Evolutionary conservation across 92 coral and sea anemone genomes (phyloP).

Genomic region (Palythoa caribaeorum): DNA sequence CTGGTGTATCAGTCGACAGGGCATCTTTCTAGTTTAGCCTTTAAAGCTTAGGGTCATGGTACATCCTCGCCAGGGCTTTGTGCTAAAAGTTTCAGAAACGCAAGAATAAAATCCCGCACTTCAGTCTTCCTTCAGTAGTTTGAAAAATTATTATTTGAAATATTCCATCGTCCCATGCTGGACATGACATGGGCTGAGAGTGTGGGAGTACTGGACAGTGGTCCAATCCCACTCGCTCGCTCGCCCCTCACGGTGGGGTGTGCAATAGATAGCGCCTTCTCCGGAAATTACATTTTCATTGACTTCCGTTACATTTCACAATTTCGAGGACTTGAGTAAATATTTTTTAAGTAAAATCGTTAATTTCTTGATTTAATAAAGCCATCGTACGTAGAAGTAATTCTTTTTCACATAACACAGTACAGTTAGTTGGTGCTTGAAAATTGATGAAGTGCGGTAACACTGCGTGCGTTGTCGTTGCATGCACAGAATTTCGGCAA

Average conservation of each 20-base stretch:
- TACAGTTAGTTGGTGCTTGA: neutral
- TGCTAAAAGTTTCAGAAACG: too few relatives aligned
- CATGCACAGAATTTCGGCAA: too few relatives aligned
- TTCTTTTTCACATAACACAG: neutral
- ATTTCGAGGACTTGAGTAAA: neutral
- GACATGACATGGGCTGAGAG: neutral
- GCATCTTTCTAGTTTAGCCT: too few relatives aligned
- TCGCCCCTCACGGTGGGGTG: neutral
- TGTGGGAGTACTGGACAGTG: neutral
- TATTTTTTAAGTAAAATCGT: neutral
- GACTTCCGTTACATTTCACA: neutral
- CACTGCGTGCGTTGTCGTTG: neutral
- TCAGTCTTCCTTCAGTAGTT: too few relatives aligned
- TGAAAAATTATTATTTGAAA: too few relatives aligned
- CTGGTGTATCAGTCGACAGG: too few relatives aligned
- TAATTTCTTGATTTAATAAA: neutral
- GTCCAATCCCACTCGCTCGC: constrained; percentile 3
- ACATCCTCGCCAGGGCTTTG: too few relatives aligned
- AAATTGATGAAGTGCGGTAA: too few relatives aligned
- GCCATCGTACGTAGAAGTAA: neutral
- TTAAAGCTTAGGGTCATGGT: too few relatives aligned
- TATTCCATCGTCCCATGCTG: too few relatives aligned
- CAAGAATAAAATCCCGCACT: too few relatives aligned
- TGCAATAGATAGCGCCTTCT: neutral
- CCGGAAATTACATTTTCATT: neutral